Base-by-base conservation (phyloP, 2,888 invertebrate species). In the Slavum lentiscoides region DNA sequence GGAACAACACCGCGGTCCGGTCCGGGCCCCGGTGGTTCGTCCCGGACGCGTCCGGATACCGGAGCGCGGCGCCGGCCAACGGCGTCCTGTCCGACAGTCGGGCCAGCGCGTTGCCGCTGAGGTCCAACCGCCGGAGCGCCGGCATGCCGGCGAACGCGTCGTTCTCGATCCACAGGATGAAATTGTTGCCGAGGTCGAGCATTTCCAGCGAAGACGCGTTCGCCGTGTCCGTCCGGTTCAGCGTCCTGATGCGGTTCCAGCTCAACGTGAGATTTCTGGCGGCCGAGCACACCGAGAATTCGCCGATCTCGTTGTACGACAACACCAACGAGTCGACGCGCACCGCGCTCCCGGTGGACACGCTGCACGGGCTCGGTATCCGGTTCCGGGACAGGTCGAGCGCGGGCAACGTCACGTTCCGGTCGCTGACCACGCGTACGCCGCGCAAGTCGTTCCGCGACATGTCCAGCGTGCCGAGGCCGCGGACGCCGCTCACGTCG, bases 91-190 rank as follows among this genome's bases (percentile, higher is more conserved):
- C 72, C 30, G 80, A 72, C 8, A 72, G 39, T 3, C 9, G 30
- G 0, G 64, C 43, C 9, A 80, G 23, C 43, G 43, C 39, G 58
- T 80, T 80, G 2, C 80, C 80, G 1, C 58, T 17, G 43, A 80
- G n/a, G 64, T 80, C 55, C 30, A 80, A 21, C 80, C 80, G 72
- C 17, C 72, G 80, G 4, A 80, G 70, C 19, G 23, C 64, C 58
- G 64, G 39, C 62, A 66, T 55, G 19, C 64, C 80, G 9, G 30
- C 43, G 23, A 80, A 80, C 58, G 80, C 72, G 43, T 72, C 66
- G 66, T 80, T 66, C n/a, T 72, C 80, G 21, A 80, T 80, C 80
- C 80, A 80, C 30, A 80, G 13, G 9, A 80, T 66, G 15, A 23
- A 17, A 39, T 80, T 80, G n/a, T 80, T n/a, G 0, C 72, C 70